phyloP scores from a whole-genome alignment of 2,797 vertebrate genomes.

The Nyctalus aviator region DNA sequence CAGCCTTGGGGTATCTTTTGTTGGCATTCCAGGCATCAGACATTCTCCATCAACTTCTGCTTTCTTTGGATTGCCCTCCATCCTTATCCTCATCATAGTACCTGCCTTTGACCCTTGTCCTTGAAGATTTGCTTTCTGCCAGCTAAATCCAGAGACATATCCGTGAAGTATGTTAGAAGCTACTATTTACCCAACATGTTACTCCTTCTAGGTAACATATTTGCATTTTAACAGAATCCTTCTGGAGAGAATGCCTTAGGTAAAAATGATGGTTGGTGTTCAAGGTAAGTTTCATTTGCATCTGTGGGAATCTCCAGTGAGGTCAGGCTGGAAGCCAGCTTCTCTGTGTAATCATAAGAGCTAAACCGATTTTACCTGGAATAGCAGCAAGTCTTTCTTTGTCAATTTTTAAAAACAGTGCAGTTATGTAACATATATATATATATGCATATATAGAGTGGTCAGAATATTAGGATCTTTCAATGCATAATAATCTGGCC shows the following conservation, averaged over 20 bases:
- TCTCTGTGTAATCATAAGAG: neutral
- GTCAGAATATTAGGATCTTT: too few relatives aligned
- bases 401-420: conserved; percentile 71
- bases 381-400: conserved; percentile 77
- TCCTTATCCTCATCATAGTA: neutral
- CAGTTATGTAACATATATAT: conserved; percentile 61
- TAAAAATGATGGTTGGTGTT: conserved; percentile 10
- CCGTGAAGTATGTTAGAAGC: neutral
- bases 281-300: conserved; percentile 27
- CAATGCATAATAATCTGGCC: too few relatives aligned
- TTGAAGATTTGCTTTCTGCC: neutral
- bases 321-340: neutral
- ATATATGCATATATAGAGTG: neutral
- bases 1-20: neutral
- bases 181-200: neutral
- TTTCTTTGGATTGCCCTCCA: neutral
- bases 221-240: conserved; percentile 55
- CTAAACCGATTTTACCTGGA: conserved; percentile 9
- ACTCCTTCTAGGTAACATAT: conserved; percentile 41
- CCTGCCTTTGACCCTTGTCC: neutral
- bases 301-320: neutral
- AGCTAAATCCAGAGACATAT: neutral
- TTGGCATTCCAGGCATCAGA: neutral
- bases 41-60: neutral
- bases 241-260: conserved; percentile 22